Percentiles rank a stretch among this genome's conserved stretches.
phyloP scores from a whole-genome alignment of 2,113 vertebrate species.

The Maylandia zebra region DNA sequence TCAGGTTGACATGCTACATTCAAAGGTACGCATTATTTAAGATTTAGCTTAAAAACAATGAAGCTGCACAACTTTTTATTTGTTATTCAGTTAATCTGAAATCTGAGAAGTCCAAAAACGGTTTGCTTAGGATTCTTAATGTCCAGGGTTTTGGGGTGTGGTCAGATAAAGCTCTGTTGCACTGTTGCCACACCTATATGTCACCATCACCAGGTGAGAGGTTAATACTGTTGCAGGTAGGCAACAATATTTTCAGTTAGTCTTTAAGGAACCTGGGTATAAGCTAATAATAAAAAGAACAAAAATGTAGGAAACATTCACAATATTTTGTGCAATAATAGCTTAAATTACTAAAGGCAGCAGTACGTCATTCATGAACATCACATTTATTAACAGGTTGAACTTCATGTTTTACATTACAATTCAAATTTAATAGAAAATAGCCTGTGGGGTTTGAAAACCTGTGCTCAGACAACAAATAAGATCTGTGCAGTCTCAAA shows the following conservation, averaged over 20 bases:
- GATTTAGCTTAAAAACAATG: background rate
- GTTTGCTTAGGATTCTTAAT: background rate
- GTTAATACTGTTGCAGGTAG: background rate
- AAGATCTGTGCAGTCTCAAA: background rate
- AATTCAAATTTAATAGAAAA: constrained; percentile 23
- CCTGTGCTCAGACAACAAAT: background rate
- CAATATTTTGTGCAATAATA: background rate
- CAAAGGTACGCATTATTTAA: background rate
- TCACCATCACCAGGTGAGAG: background rate
- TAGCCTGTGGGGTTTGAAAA: background rate
- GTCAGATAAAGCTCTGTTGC: background rate
- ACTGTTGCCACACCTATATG: background rate
- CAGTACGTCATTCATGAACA: background rate
- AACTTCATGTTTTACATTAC: background rate
- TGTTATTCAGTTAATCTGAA: background rate
- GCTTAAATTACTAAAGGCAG: background rate
- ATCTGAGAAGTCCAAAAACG: background rate
- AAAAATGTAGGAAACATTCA: background rate
- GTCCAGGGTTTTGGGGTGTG: background rate
- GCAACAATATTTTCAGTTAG: background rate
- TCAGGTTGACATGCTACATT: background rate
- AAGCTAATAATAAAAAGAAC: background rate
- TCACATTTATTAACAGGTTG: background rate
- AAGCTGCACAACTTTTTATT: background rate
- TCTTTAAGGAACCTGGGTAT: background rate